phyloP scores from a whole-genome alignment of 2,888 invertebrate species.

The Clivina fossor region DNA sequence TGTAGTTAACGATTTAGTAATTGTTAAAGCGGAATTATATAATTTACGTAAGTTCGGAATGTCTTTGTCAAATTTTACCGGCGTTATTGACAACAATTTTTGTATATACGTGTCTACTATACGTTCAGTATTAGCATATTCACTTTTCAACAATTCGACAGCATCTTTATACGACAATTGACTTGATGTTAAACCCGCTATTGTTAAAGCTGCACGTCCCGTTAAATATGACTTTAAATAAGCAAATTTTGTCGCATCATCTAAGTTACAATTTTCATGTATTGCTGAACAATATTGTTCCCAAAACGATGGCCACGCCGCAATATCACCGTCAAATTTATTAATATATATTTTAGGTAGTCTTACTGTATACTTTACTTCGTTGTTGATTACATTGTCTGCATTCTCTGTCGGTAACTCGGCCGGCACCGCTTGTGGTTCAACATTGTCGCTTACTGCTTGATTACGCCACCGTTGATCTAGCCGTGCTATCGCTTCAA shows the following conservation, averaged over 20 bases:
- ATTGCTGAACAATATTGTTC: constrained; percentile 1
- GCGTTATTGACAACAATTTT: neutral
- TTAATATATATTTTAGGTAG: neutral
- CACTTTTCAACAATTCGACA: neutral
- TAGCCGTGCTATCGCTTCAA: neutral
- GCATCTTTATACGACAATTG: constrained; percentile 3
- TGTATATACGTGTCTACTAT: neutral
- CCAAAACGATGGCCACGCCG: constrained; percentile 4
- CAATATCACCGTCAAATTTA: constrained; percentile 11
- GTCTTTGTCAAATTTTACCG: constrained; percentile 2
- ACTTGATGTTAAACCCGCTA: neutral
- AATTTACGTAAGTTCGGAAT: neutral
- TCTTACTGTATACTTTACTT: neutral
- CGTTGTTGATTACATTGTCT: too few relatives aligned
- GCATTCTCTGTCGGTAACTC: neutral
- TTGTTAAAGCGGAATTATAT: constrained; percentile 4
- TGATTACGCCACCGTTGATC: neutral
- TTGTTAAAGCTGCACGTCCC: neutral
- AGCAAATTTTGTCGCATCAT: constrained; percentile 3
- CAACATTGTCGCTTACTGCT: neutral
- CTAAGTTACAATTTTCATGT: neutral
- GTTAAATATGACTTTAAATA: constrained; percentile 8
- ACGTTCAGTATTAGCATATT: constrained; percentile 4
- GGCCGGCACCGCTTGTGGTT: neutral
- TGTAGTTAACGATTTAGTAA: neutral